Base-by-base conservation (phyloP, 2,888 invertebrate species). In the Orchesellides sinensis region DNA sequence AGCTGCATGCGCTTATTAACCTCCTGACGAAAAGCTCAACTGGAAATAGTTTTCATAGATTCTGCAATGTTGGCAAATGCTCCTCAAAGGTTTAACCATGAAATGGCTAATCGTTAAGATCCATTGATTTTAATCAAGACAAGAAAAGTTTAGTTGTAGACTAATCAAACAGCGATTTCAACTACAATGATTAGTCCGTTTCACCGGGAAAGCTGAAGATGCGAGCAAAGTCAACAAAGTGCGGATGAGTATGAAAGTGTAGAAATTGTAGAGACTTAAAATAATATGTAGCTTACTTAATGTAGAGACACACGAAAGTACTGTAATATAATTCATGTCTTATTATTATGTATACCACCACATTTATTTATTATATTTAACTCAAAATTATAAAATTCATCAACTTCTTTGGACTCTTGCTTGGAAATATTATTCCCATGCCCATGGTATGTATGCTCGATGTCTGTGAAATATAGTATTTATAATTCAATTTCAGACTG, bases 11-110 rank as follows among this genome's bases (percentile, higher is more conserved):
- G 87, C 86, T 86, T 84, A 85, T 85, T 85, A 87, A 87, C 85
- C 85, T 87, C 87, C 87, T 87, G 87, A 87, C 87, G 84, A 87
- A 87, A 87, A 87, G 87, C 87, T 87, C 87, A 87, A 87, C 84
- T 87, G 87, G 85, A 85, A 85, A 86, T 87, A 87, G 85, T 77
- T 85, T 87, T 84, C 87, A 87, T 85, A 73, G 82, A 85, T 78
- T 84, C 69, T 73, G 83, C 79, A 52, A 72, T 59, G 66, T 68
- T 79, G 73, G 52, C 19, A 23, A 61, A 40, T 29, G 66, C 68
- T 66, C 66, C 35, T 29, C 47, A 2, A 19, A 49, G 49, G 19
- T 19, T 49, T 49, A 3, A 1, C 17, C 49, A 8, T 8, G 49
- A 49, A 21, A 6, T 32, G 5, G 32, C 5, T 32, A 10, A 32